Evolutionary conservation across 2,113 vertebrate species (phyloP).

Genomic region (Cyphomyrus discorhynchus): DNA sequence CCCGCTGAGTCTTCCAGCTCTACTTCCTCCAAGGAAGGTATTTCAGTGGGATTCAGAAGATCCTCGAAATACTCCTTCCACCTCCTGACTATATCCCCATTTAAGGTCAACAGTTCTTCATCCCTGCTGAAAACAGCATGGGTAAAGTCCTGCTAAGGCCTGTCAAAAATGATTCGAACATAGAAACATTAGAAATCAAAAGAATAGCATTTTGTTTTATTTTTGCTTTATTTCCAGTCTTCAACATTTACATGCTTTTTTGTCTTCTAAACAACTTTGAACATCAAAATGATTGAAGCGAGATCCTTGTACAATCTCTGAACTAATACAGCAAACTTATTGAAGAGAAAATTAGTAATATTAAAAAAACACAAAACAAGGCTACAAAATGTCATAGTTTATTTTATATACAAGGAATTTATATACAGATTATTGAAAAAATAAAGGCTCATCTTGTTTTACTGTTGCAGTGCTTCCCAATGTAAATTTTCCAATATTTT

Average conservation of each 20-base stretch:
- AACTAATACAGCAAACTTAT: constrained; percentile 1
- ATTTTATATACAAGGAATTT: constrained; percentile 20
- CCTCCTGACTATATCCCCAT: not conserved
- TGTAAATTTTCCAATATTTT: not conserved
- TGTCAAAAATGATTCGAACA: not conserved
- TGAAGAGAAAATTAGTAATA: constrained; percentile 22
- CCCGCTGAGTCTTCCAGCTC: not conserved
- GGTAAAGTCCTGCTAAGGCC: not conserved
- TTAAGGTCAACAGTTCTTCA: not conserved
- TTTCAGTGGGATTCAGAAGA: not conserved
- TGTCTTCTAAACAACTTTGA: constrained; percentile 14
- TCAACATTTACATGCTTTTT: constrained; percentile 11
- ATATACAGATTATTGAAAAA: constrained; percentile 20
- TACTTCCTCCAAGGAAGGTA: not conserved
- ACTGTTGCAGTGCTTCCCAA: not conserved
- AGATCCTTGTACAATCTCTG: constrained; percentile 1
- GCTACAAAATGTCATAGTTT: constrained; percentile 6
- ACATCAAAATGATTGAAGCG: constrained; percentile 17
- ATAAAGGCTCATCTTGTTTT: constrained; percentile 17
- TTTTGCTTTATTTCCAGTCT: constrained; percentile 9
- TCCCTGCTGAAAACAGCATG: not conserved
- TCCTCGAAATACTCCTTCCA: not conserved
- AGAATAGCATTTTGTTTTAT: not conserved
- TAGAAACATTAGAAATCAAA: not conserved
- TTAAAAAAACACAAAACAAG: constrained; percentile 14